A percentile compares a stretch with the other conserved stretches of the same genome.
Evolutionary conservation across 2,888 invertebrate species (phyloP).

Genomic region (Chymomyza procnemis): DNA sequence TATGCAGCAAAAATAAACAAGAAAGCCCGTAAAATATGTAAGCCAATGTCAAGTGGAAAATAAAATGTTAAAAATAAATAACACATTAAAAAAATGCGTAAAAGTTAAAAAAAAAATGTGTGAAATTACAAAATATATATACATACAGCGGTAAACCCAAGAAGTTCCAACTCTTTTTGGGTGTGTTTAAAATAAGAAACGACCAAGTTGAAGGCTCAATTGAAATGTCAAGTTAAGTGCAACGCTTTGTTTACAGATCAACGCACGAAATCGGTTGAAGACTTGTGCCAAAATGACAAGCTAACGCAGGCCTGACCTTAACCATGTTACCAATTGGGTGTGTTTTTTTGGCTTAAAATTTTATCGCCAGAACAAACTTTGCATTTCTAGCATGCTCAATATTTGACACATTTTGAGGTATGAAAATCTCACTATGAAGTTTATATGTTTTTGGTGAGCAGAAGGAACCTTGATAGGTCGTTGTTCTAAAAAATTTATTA

Average conservation of each 20-base stretch:
- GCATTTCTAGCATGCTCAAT: no score
- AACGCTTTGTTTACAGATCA: slow-evolving; percentile 38
- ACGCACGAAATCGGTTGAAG: slow-evolving; percentile 42
- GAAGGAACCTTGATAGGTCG: no score
- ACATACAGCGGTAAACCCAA: slow-evolving; percentile 20
- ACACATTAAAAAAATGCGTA: slow-evolving; percentile 20
- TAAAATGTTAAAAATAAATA: slow-evolving; percentile 14
- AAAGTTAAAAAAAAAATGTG: slow-evolving; percentile 37
- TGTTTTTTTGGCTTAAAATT: no score
- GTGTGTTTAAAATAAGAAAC: slow-evolving; percentile 47
- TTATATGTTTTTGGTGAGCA: no score
- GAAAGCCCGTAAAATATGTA: slow-evolving; percentile 40
- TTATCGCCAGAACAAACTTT: no score
- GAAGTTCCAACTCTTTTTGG: slow-evolving; percentile 37
- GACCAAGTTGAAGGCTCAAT: slow-evolving; percentile 32
- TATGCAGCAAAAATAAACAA: neutral
- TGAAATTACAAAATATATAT: slow-evolving; percentile 46
- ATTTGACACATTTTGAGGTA: no score
- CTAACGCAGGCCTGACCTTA: no score
- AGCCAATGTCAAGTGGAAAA: slow-evolving; percentile 58
- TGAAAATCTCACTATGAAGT: no score
- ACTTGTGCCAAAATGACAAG: slow-evolving; percentile 16
- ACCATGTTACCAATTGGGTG: no score
- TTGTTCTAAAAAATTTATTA: no score
- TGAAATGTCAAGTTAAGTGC: neutral